Percentiles rank a stretch among this genome's conserved stretches.
Evolutionary conservation across 1,140 invertebrate species (phyloP).

Genomic region (Melipona quadrifasciata): DNA sequence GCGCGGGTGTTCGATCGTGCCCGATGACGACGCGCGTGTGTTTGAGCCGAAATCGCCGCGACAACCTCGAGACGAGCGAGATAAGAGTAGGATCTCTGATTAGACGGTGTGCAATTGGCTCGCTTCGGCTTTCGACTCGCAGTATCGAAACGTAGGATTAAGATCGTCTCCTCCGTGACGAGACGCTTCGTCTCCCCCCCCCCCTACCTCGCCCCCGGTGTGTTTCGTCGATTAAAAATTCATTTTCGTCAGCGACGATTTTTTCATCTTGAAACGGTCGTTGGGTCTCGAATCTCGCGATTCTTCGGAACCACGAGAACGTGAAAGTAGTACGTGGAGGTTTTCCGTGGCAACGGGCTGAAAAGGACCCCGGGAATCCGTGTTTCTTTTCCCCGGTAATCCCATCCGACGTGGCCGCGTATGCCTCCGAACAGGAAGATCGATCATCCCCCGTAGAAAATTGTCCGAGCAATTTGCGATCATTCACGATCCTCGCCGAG

Average conservation of each 20-base stretch:
- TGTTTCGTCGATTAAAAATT: no score
- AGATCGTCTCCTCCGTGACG: no score
- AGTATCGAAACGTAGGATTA: no score
- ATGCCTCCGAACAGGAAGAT: constrained; percentile 59
- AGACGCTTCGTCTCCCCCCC: no score
- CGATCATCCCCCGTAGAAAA: constrained; percentile 69
- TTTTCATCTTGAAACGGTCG: no score
- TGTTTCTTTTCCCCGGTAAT: constrained; percentile 59
- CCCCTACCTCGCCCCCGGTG: no score
- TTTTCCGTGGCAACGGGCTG: background rate
- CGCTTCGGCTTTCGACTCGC: no score
- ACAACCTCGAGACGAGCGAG: constrained; percentile 49
- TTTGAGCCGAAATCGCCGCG: constrained; percentile 44
- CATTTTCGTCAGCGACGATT: no score
- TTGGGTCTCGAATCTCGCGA: no score
- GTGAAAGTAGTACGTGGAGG: no score
- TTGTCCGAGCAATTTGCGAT: constrained; percentile 80
- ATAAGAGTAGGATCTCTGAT: constrained; percentile 57
- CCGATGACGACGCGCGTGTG: background rate
- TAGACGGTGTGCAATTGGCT: no score
- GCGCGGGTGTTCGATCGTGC: background rate
- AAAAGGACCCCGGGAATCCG: constrained; percentile 21
- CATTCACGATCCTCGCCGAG: constrained; percentile 71
- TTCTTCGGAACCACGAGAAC: no score
- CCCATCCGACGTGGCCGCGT: constrained; percentile 52